Conservation (phyloP, 2,113 vertebrate genomes). For the Illadopsis cleaveri region DNA sequence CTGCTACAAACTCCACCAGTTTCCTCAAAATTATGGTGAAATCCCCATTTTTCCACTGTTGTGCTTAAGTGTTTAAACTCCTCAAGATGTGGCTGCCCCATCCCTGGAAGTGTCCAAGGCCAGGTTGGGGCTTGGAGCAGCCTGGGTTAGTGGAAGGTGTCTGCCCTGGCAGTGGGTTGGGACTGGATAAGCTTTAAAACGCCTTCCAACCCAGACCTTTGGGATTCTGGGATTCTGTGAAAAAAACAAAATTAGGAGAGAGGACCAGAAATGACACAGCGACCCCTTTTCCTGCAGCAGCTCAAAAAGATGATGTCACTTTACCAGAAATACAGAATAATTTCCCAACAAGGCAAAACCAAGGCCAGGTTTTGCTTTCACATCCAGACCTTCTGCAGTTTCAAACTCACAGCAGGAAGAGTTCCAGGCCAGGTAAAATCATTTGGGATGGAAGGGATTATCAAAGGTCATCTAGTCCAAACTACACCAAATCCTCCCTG, state of each 20-base stretch:
- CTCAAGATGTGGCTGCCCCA: background rate
- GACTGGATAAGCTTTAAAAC: background rate
- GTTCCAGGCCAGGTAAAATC: background rate
- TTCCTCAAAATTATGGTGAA: background rate
- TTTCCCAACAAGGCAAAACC: background rate
- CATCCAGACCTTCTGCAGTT: rapidly evolving
- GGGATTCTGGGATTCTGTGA: background rate
- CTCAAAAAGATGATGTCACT: background rate
- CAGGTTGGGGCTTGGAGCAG: background rate
- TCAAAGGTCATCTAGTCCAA: background rate
- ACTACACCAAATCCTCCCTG: background rate
- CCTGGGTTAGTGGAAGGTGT: rapidly evolving
- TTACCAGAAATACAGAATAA: background rate
- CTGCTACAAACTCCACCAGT: background rate
- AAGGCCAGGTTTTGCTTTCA: background rate
- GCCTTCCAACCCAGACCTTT: background rate
- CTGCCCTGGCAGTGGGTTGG: background rate
- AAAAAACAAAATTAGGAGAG: background rate
- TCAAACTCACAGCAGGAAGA: background rate
- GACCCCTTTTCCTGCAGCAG: background rate
- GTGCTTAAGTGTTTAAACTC: background rate
- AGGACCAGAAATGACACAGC: background rate
- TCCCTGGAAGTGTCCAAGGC: background rate
- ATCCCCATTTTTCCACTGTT: background rate
- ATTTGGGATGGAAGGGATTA: background rate